Evolutionary conservation across 1,140 invertebrate genomes (phyloP).

Genomic region (Planococcus citri): DNA sequence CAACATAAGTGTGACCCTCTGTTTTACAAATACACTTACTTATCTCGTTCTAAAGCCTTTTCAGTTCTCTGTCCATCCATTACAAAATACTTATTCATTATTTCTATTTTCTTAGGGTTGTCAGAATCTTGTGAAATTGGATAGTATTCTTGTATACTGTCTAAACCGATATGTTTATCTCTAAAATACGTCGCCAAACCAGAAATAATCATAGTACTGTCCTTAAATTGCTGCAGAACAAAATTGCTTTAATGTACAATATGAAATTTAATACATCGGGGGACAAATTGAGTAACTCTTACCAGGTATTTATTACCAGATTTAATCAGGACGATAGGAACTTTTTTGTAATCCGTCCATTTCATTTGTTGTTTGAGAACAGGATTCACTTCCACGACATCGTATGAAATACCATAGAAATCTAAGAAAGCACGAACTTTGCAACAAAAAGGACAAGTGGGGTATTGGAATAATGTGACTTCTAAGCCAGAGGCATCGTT

Average conservation of each 20-base stretch:
- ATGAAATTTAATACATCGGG: background rate
- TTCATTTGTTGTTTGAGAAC: slow-evolving; percentile 79
- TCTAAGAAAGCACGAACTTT: slow-evolving; percentile 92
- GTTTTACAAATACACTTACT: background rate
- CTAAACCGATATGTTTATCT: slow-evolving; percentile 47
- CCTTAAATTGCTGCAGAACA: slow-evolving; percentile 60
- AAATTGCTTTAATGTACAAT: background rate
- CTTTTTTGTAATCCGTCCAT: slow-evolving; percentile 92
- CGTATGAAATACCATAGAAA: slow-evolving; percentile 86
- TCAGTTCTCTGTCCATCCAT: slow-evolving; percentile 48
- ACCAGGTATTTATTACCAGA: slow-evolving; percentile 56
- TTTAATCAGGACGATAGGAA: slow-evolving; percentile 80
- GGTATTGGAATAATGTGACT: slow-evolving; percentile 86
- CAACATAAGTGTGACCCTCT: no score
- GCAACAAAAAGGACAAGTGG: slow-evolving; percentile 97
- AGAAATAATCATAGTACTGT: slow-evolving; percentile 90
- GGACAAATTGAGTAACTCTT: slow-evolving; percentile 26
- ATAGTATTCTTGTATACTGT: slow-evolving; percentile 69
- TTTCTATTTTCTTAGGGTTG: slow-evolving; percentile 55
- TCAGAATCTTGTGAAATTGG: slow-evolving; percentile 59
- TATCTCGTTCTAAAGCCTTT: background rate
- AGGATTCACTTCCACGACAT: slow-evolving; percentile 93
- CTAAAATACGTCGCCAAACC: slow-evolving; percentile 63
- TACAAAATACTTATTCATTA: slow-evolving; percentile 89
- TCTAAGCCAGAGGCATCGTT: slow-evolving; percentile 62